Conservation (phyloP, 2,888 invertebrate genomes). For the Anagyrus pseudococci region DNA sequence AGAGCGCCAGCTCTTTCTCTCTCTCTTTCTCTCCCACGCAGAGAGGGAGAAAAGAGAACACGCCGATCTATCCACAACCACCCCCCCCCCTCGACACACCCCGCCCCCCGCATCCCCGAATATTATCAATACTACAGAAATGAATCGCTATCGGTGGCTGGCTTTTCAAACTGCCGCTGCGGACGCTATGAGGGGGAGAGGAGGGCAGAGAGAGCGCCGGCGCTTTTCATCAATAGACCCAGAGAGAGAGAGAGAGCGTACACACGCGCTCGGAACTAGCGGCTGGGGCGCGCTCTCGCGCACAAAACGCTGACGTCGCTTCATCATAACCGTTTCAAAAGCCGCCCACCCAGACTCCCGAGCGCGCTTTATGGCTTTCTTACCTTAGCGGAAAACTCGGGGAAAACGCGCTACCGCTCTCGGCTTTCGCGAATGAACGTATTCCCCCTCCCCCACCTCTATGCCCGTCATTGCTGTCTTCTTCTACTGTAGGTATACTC, state of each 20-base stretch:
- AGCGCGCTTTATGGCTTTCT: slow-evolving; percentile 33
- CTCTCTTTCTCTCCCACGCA: too few species aligned
- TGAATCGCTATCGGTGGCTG: slow-evolving; percentile 42
- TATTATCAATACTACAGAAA: slow-evolving; percentile 46
- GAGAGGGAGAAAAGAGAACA: slow-evolving; percentile 37
- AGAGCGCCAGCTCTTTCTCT: not conserved
- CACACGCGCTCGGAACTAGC: too few species aligned
- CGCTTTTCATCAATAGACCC: slow-evolving; percentile 49
- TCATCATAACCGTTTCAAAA: slow-evolving; percentile 42
- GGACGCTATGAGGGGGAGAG: not conserved
- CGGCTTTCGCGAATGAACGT: too few species aligned
- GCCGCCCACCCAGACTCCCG: slow-evolving; percentile 25
- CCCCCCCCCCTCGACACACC: too few species aligned
- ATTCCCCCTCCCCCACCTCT: too few species aligned
- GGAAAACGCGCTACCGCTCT: slow-evolving; percentile 11
- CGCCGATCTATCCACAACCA: slow-evolving; percentile 40
- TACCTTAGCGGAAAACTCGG: slow-evolving; percentile 31
- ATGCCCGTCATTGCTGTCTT: too few species aligned
- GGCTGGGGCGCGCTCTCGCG: slow-evolving; percentile 39
- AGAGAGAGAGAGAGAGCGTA: slow-evolving; percentile 40
- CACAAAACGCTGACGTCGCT: slow-evolving; percentile 37
- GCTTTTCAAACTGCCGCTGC: slow-evolving; percentile 31
- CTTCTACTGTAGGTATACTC: not conserved
- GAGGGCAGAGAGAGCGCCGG: slow-evolving; percentile 42
- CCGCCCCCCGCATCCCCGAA: slow-evolving; percentile 37